phyloP scores from a whole-genome alignment of 2,888 invertebrate genomes.

The Cacoxenus indagator region DNA sequence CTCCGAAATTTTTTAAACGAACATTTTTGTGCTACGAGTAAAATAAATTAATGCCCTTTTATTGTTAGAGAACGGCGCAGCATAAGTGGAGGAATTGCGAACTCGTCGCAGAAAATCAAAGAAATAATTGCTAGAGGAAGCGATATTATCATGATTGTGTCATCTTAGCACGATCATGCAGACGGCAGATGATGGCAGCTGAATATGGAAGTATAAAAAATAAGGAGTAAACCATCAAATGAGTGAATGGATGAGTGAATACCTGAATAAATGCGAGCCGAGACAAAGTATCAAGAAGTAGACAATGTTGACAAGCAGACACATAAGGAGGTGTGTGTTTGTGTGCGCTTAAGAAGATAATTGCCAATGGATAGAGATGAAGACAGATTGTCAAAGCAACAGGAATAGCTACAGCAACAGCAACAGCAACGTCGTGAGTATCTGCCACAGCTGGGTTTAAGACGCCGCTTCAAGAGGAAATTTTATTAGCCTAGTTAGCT shows the following conservation, averaged over 20 bases:
- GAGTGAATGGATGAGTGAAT: conserved; percentile 8
- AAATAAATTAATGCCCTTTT: neutral
- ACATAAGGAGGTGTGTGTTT: neutral
- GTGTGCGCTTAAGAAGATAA: conserved; percentile 1
- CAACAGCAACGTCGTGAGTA: neutral
- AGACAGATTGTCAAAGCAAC: conserved; percentile 10
- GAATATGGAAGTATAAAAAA: neutral
- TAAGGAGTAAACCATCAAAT: neutral
- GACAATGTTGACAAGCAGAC: neutral
- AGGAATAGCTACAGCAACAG: neutral
- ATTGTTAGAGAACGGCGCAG: neutral
- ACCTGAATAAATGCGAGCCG: conserved; percentile 7
- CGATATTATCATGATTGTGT: conserved; percentile 17
- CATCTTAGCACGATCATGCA: conserved; percentile 19
- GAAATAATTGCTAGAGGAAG: conserved; percentile 19
- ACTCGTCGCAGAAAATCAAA: conserved; percentile 15
- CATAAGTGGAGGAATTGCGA: neutral
- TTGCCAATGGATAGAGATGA: conserved; percentile 14
- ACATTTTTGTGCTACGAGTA: neutral
- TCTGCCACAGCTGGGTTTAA: neutral
- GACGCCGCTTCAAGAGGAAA: too few relatives aligned
- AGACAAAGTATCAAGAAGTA: neutral
- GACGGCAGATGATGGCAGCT: neutral
- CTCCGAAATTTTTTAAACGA: neutral
- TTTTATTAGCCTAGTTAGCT: conserved; percentile 19